These are phyloP conservation scores for Aphelinus certus DNA, from an alignment of 1,140 invertebrate species.

Conservation along the genomic window DNA sequence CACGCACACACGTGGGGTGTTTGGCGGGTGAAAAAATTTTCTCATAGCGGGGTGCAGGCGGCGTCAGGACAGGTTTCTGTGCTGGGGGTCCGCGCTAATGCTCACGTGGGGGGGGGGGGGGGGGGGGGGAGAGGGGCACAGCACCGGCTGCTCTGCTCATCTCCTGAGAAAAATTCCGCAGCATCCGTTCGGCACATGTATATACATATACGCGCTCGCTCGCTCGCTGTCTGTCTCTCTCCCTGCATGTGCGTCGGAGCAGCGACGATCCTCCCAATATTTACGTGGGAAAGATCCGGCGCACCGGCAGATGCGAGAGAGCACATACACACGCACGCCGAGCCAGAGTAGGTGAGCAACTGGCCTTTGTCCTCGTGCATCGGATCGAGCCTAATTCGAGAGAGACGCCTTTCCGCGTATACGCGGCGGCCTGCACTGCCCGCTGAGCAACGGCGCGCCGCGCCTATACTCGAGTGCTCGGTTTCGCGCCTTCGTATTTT, in stretches of 20 bases:
- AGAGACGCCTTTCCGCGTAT: conserved; percentile 27
- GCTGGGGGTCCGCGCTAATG: conserved; percentile 25
- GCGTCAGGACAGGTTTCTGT: no score
- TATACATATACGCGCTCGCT: conserved; percentile 1
- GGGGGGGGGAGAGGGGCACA: neutral
- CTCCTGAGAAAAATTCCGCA: conserved; percentile 40
- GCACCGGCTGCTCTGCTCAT: conserved; percentile 37
- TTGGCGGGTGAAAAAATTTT: conserved; percentile 33
- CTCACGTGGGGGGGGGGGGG: neutral
- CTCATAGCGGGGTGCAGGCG: conserved; percentile 27
- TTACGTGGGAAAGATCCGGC: conserved; percentile 63
- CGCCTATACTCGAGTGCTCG: no score
- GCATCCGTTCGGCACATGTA: conserved; percentile 27
- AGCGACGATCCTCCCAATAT: conserved; percentile 53
- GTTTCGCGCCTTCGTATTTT: no score
- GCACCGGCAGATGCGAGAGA: conserved; percentile 50
- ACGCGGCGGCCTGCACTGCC: no score
- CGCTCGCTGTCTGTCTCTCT: conserved; percentile 15
- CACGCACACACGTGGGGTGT: conserved; percentile 6
- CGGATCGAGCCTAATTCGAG: conserved; percentile 55
- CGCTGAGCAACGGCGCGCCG: no score
- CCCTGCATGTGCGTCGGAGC: conserved; percentile 31
- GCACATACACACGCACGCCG: conserved; percentile 21
- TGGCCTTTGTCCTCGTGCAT: conserved; percentile 55
- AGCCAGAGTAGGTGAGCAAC: no score